These are phyloP conservation scores for Pterobdella sp. DNA, from an alignment of 2,888 invertebrate species.

Conservation along the genomic window DNA sequence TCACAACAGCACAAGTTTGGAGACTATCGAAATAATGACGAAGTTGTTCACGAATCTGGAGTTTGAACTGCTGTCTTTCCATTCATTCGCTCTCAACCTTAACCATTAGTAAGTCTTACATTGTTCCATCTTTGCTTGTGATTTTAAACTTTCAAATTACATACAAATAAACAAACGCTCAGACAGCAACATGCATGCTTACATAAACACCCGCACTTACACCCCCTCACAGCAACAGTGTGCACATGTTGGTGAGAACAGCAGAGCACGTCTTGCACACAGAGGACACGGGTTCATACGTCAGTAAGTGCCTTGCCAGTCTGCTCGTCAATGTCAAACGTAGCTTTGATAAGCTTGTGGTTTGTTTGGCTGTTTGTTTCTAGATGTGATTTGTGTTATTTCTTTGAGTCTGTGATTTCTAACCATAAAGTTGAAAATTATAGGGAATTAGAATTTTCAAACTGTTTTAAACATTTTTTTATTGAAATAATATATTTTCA, in stretches of 20 bases:
- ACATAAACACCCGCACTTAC: too few species aligned
- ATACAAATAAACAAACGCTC: neutral
- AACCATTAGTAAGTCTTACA: conserved; percentile 86
- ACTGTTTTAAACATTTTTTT: neutral
- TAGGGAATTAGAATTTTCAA: too few species aligned
- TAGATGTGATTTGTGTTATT: neutral
- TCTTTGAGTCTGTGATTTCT: neutral
- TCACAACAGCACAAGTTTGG: conserved; percentile 32
- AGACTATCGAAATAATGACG: conserved; percentile 63
- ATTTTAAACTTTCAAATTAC: neutral
- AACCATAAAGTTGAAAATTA: neutral
- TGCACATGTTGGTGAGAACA: conserved; percentile 82
- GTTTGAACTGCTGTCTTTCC: conserved; percentile 73
- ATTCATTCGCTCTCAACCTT: conserved; percentile 74
- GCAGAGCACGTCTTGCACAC: conserved; percentile 86
- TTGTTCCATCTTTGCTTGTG: too few species aligned
- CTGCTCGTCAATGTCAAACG: conserved; percentile 78
- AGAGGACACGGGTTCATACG: conserved; percentile 74
- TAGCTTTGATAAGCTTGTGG: conserved; percentile 82
- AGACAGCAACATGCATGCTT: neutral
- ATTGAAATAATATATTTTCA: neutral
- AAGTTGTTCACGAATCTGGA: conserved; percentile 82
- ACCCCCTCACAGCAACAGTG: conserved; percentile 78
- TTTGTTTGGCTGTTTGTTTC: conserved; percentile 41
- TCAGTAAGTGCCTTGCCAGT: conserved; percentile 77